A percentile compares a stretch with the other conserved stretches of the same genome.
These are phyloP conservation scores for Tamandua tetradactyla DNA, from an alignment of 2,797 vertebrate genomes.

Conservation along the genomic window DNA sequence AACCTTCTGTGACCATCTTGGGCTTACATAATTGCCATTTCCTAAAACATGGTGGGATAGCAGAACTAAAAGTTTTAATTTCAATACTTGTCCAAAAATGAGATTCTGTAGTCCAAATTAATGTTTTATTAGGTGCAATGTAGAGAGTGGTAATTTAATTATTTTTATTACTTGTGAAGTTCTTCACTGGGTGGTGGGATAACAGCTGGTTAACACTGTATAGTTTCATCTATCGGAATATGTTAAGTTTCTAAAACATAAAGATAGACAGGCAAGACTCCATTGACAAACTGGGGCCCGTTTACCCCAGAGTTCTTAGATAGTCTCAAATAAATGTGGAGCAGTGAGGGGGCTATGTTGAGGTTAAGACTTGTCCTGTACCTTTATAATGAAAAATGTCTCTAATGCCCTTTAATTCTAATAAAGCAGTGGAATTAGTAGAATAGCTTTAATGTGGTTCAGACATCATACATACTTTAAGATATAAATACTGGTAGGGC, in stretches of 20 bases:
- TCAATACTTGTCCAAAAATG: not conserved
- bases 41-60: not conserved
- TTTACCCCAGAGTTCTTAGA: not conserved
- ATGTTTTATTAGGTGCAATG: not conserved
- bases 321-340: not conserved
- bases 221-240: not conserved
- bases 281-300: not conserved
- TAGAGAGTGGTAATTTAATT: not conserved
- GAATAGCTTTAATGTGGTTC: not conserved
- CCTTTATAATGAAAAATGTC: not conserved
- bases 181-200: not conserved
- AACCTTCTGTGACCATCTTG: not conserved
- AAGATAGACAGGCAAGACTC: not conserved
- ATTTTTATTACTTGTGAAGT: not conserved
- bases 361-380: not conserved
- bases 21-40: not conserved
- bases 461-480: not conserved
- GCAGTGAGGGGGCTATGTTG: not conserved
- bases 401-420: not conserved
- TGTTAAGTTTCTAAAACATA: not conserved
- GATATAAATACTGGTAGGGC: not conserved
- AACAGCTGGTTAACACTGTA: not conserved
- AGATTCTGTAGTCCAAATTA: slow-evolving; percentile 43
- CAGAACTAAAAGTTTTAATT: not conserved
- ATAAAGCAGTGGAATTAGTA: not conserved